Evolutionary conservation across 53 echinoderm and acorn worm genomes (phyloP).

Genomic region (Luidia sarsii): DNA sequence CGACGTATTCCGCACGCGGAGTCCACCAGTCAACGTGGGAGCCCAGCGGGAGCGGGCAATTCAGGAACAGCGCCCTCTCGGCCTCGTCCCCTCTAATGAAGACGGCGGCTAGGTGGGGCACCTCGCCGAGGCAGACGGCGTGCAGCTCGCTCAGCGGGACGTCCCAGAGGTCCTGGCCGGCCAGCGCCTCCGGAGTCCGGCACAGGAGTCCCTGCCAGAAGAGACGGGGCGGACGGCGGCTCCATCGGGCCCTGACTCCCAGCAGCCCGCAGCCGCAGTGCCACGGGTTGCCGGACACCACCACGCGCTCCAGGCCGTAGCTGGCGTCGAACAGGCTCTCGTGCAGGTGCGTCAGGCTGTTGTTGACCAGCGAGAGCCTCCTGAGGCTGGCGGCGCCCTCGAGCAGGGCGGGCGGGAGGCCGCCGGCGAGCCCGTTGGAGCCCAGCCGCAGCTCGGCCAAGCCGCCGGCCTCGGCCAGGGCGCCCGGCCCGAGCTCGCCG

Average conservation of each 20-base stretch:
- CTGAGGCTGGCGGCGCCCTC: constrained; percentile 5
- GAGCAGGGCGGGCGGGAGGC: constrained; percentile 22
- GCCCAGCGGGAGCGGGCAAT: not conserved
- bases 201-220: constrained; percentile 9
- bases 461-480: constrained; percentile 11
- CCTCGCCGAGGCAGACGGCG: not conserved
- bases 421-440: not conserved
- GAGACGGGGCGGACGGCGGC: constrained; percentile 34
- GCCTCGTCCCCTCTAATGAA: not conserved
- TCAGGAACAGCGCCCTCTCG: not conserved
- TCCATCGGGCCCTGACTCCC: constrained; percentile 68
- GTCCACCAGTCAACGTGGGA: constrained; percentile 33
- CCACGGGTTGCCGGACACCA: constrained; percentile 72
- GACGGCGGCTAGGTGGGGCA: not conserved
- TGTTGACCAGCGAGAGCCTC: constrained; percentile 17
- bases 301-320: constrained; percentile 37
- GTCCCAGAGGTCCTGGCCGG: constrained; percentile 32
- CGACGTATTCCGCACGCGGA: constrained; percentile 28
- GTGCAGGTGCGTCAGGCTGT: constrained; percentile 29
- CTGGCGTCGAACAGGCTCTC: constrained; percentile 30
- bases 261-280: constrained; percentile 80
- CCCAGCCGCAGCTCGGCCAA: constrained; percentile 32
- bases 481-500: not conserved
- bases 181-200: constrained; percentile 16
- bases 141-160: constrained; percentile 18